Conservation (phyloP, 92 coral and sea anemone species). For the Zoanthus sociatus region DNA sequence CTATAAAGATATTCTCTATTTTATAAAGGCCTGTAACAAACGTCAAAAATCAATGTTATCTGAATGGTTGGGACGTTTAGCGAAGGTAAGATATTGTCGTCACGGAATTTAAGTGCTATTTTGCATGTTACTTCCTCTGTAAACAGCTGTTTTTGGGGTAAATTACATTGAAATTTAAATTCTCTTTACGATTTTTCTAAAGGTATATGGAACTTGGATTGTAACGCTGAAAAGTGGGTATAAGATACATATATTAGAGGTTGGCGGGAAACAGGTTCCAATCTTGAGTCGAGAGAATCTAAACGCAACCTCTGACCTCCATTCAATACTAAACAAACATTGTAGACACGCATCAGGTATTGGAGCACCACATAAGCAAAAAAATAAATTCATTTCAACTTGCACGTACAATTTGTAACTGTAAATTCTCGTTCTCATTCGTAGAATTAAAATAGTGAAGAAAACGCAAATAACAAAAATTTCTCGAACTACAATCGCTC, state of each 20-base stretch:
- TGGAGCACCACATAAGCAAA: no score
- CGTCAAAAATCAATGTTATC: background rate
- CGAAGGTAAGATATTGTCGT: background rate
- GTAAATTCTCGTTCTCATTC: background rate
- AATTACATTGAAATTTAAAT: background rate
- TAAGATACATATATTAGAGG: background rate
- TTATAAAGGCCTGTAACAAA: background rate
- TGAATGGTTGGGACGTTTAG: background rate
- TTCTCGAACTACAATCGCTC: conserved; percentile 14
- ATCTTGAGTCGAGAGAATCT: background rate
- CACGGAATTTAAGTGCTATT: background rate
- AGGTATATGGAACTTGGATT: background rate
- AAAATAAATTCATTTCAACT: no score
- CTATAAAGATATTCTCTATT: no score
- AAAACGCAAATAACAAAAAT: conserved; percentile 6
- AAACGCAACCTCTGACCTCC: conserved; percentile 11
- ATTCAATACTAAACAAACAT: background rate
- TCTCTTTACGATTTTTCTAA: background rate
- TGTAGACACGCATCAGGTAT: background rate
- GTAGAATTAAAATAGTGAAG: background rate
- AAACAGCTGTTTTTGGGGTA: background rate
- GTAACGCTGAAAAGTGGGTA: background rate
- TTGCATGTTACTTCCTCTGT: background rate
- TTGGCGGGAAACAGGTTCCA: background rate
- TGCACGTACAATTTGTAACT: background rate